These are phyloP conservation scores for Malurus melanocephalus DNA, from an alignment of 2,113 vertebrate genomes.

Conservation along the genomic window DNA sequence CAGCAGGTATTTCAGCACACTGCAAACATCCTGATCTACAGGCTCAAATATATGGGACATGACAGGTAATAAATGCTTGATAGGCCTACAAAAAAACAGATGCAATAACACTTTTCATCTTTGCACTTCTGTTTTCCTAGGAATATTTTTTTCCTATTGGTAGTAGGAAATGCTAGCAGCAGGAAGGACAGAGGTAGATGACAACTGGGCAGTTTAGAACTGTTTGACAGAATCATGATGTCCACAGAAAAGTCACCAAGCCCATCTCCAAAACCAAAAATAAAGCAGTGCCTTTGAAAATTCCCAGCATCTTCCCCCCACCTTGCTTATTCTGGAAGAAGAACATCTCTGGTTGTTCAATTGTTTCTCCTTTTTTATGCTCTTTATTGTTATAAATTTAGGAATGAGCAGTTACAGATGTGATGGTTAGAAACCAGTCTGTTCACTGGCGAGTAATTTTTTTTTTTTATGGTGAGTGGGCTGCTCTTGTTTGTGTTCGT, in stretches of 20 bases:
- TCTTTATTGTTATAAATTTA: neutral
- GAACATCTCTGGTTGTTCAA: neutral
- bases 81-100: no score
- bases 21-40: no score
- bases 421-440: neutral
- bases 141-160: no score
- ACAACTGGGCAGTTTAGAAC: neutral
- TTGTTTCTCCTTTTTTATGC: neutral
- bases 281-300: neutral
- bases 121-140: no score
- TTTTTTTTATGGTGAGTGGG: rapidly evolving
- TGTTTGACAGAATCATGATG: neutral
- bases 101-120: no score
- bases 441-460: neutral
- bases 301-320: neutral
- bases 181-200: neutral
- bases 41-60: no score
- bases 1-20: no score
- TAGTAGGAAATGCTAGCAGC: neutral
- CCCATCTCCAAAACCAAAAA: neutral
- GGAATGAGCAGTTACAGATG: neutral
- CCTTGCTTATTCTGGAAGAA: neutral
- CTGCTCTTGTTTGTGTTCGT: neutral
- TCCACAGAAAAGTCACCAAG: neutral
- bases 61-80: no score